These are phyloP conservation scores for Pterocles gutturalis DNA, from an alignment of 2,113 vertebrate genomes.

Conservation along the genomic window DNA sequence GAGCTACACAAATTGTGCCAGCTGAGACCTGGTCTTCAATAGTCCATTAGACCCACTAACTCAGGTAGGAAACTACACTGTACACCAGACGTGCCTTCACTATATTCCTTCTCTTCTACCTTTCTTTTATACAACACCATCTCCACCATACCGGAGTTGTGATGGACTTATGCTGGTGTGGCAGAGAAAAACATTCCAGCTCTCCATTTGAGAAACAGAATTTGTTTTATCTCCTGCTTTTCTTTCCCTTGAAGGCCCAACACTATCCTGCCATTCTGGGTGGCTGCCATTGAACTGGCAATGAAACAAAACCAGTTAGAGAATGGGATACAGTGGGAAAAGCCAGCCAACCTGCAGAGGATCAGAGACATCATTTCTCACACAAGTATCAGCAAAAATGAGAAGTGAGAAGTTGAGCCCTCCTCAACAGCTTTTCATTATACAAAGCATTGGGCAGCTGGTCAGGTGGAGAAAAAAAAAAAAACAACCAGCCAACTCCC, in stretches of 20 bases:
- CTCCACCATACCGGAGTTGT: neutral
- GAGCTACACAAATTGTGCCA: neutral
- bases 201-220: neutral
- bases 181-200: neutral
- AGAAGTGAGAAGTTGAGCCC: conserved; percentile 24
- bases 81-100: neutral
- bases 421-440: conserved; percentile 7
- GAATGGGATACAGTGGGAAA: neutral
- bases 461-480: neutral
- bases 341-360: neutral
- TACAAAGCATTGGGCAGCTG: conserved; percentile 8
- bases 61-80: neutral
- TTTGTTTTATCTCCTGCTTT: neutral
- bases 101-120: neutral
- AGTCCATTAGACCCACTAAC: neutral
- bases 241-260: neutral
- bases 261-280: neutral
- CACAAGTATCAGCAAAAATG: neutral
- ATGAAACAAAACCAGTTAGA: neutral
- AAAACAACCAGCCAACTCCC: neutral
- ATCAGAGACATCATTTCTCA: neutral
- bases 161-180: accelerated
- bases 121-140: neutral
- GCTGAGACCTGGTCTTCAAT: neutral
- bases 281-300: neutral